phyloP scores from a whole-genome alignment of 2,113 vertebrate genomes.

The Labrus mixtus region DNA sequence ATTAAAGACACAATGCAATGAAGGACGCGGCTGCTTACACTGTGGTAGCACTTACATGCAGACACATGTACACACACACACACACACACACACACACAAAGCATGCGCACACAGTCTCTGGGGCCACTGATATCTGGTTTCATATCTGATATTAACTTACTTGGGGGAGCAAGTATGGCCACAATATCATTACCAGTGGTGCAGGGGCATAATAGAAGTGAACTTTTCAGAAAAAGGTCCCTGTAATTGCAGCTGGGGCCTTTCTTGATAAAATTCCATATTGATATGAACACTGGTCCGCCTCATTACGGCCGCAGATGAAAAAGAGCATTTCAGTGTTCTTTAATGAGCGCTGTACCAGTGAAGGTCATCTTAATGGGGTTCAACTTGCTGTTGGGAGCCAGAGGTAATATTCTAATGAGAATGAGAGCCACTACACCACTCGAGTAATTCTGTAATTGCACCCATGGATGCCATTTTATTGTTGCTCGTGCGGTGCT shows the following conservation, averaged over 20 bases:
- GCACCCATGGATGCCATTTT: conserved; percentile 66
- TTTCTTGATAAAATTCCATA: conserved; percentile 81
- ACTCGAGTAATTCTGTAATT: conserved; percentile 72
- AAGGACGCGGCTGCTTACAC: conserved; percentile 71
- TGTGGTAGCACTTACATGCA: conserved; percentile 62
- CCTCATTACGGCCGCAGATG: conserved; percentile 81
- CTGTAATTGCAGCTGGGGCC: conserved; percentile 81
- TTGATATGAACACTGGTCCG: conserved; percentile 78
- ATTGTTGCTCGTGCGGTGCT: conserved; percentile 52
- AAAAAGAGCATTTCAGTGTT: conserved; percentile 81
- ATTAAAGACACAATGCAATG: conserved; percentile 79
- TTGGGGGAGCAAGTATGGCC: conserved; percentile 74
- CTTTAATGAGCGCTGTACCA: conserved; percentile 77
- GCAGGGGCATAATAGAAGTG: conserved; percentile 83
- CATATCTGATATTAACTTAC: conserved; percentile 83
- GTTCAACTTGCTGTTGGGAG: conserved; percentile 78
- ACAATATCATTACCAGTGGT: conserved; percentile 83
- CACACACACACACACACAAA: conserved; percentile 41
- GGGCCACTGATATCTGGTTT: conserved; percentile 76
- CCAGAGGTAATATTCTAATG: conserved; percentile 85
- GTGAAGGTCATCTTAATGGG: conserved; percentile 86
- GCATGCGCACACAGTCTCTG: conserved; percentile 72
- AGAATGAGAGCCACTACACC: conserved; percentile 74
- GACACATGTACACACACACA: conserved; percentile 42
- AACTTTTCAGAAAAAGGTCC: conserved; percentile 84